Evolutionary conservation across 37 sponge, comb jelly and placozoan species (phyloP).

Genomic region (Bolinopsis microptera): DNA sequence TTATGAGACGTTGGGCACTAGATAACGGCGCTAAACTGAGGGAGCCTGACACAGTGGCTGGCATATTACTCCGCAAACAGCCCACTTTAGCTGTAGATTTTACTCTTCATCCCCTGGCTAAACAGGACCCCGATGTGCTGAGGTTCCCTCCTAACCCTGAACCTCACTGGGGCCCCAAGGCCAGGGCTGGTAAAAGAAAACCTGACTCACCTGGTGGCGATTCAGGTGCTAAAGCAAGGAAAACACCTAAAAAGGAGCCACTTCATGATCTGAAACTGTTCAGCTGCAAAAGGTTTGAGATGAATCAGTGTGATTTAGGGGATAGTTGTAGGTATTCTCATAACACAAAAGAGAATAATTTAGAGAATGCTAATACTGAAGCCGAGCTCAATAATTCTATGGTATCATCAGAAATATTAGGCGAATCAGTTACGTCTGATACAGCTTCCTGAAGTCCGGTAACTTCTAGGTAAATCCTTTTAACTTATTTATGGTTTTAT

Average conservation of each 20-base stretch:
- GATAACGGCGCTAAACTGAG: slow-evolving; percentile 72
- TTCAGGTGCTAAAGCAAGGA: slow-evolving; percentile 68
- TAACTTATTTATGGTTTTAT: neutral
- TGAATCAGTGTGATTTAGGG: slow-evolving; percentile 66
- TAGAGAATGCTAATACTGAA: neutral
- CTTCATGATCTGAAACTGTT: slow-evolving; percentile 62
- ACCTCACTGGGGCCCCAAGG: slow-evolving; percentile 98
- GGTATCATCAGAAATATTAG: neutral
- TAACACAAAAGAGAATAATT: neutral
- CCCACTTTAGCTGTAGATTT: slow-evolving; percentile 68
- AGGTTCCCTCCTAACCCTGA: slow-evolving; percentile 93
- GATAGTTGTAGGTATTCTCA: slow-evolving; percentile 68
- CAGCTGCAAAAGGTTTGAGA: slow-evolving; percentile 70
- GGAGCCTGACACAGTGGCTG: slow-evolving; percentile 73
- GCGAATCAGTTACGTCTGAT: neutral
- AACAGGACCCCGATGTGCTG: slow-evolving; percentile 56
- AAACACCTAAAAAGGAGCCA: slow-evolving; percentile 41
- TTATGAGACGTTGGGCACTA: slow-evolving; percentile 83
- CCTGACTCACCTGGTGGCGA: neutral
- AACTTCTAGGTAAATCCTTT: neutral
- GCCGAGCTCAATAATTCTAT: neutral
- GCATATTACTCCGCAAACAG: slow-evolving; percentile 75
- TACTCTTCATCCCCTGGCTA: neutral
- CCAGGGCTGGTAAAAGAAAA: slow-evolving; percentile 87
- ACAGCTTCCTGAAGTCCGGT: neutral